A percentile compares a stretch with the other conserved stretches of the same genome.
phyloP scores from a whole-genome alignment of 2,888 invertebrate genomes.

The Caenorhabditis parvicauda region DNA sequence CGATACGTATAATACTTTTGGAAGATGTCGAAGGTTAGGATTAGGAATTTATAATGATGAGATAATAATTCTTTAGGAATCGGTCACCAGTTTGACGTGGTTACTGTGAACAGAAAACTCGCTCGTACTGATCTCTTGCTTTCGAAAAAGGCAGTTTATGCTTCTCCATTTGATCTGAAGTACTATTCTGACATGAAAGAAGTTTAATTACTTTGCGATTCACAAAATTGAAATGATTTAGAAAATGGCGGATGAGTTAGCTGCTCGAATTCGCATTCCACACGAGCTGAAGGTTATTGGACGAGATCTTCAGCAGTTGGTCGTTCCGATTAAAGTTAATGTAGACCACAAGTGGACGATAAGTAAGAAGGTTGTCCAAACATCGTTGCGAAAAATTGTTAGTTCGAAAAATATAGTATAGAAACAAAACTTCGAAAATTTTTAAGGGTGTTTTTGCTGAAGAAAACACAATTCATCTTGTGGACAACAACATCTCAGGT shows the following conservation, averaged over 20 bases:
- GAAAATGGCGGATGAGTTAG: constrained; percentile 57
- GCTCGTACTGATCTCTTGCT: constrained; percentile 50
- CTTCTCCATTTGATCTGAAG: constrained; percentile 58
- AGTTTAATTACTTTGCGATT: neutral
- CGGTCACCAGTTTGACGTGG: constrained; percentile 58
- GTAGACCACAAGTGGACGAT: constrained; percentile 57
- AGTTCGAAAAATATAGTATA: no score
- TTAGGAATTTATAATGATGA: neutral
- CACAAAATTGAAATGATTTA: constrained; percentile 9
- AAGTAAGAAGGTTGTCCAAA: constrained; percentile 38
- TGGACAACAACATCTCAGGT: constrained; percentile 74
- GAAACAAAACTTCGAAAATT: neutral
- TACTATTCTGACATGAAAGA: constrained; percentile 54
- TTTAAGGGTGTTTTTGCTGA: constrained; percentile 70
- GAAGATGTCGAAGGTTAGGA: constrained; percentile 57
- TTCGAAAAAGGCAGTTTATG: constrained; percentile 53
- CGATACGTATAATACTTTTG: constrained; percentile 52
- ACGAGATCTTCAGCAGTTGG: constrained; percentile 42
- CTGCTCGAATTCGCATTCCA: constrained; percentile 50
- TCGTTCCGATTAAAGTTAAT: constrained; percentile 51
- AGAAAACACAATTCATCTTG: constrained; percentile 76
- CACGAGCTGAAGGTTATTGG: constrained; percentile 45
- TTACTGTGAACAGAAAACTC: constrained; percentile 41
- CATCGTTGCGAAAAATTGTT: constrained; percentile 47
- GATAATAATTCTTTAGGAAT: constrained; percentile 38